Conservation (phyloP, 1,140 invertebrate species). For the Pararge aegeria region DNA sequence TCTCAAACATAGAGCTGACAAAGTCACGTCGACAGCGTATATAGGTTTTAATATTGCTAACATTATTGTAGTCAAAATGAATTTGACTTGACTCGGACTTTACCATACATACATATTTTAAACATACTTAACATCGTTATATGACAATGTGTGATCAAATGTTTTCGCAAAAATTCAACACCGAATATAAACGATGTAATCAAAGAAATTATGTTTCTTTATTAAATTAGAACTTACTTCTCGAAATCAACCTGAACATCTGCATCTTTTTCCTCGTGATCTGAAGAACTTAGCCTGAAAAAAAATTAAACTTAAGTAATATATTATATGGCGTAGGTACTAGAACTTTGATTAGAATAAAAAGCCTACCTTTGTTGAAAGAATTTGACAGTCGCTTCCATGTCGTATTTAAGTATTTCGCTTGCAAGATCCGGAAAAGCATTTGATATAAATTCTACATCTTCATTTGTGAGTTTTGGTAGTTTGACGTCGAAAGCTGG, state of each 20-base stretch:
- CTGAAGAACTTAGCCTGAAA: slow-evolving; percentile 51
- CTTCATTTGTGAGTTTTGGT: slow-evolving; percentile 82
- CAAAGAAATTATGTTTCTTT: too few species aligned
- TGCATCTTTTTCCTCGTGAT: slow-evolving; percentile 52
- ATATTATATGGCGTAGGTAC: not conserved
- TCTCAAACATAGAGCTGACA: too few species aligned
- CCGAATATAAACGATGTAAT: too few species aligned
- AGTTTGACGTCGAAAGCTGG: slow-evolving; percentile 86
- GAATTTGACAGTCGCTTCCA: slow-evolving; percentile 86
- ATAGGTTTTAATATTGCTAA: too few species aligned
- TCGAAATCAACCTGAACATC: slow-evolving; percentile 65
- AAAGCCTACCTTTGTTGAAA: slow-evolving; percentile 81
- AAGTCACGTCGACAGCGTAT: too few species aligned
- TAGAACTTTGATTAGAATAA: not conserved
- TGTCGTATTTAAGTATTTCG: slow-evolving; percentile 81
- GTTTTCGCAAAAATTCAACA: too few species aligned
- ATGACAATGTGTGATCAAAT: too few species aligned
- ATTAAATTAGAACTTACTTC: slow-evolving; percentile 46
- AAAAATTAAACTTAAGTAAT: slow-evolving; percentile 6
- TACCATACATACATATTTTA: too few species aligned
- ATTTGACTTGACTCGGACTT: too few species aligned
- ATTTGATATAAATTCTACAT: slow-evolving; percentile 55
- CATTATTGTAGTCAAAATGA: too few species aligned
- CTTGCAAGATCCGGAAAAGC: slow-evolving; percentile 58
- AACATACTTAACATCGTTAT: too few species aligned